phyloP scores from a whole-genome alignment of 2,113 vertebrate species.

The Sebastes fasciatus region DNA sequence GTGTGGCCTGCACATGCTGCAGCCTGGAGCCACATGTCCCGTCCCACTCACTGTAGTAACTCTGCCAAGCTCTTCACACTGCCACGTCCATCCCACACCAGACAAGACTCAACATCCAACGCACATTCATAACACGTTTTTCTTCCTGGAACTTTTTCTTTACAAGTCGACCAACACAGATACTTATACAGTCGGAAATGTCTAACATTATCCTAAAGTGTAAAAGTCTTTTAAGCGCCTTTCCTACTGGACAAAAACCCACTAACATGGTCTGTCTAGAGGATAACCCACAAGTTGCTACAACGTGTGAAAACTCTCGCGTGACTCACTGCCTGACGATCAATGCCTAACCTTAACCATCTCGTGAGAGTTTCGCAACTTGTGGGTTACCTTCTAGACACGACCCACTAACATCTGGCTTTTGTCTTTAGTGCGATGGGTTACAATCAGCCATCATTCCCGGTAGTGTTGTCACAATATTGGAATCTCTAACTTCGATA shows the following conservation, averaged over 20 bases:
- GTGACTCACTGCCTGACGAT: too few species aligned
- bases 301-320: too few species aligned
- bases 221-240: neutral
- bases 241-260: neutral
- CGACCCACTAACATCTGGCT: neutral
- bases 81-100: slow-evolving; percentile 50
- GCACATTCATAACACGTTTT: slow-evolving; percentile 18
- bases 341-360: too few species aligned
- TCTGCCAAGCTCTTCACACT: slow-evolving; percentile 45
- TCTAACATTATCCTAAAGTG: neutral
- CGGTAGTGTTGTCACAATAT: too few species aligned
- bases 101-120: slow-evolving; percentile 20
- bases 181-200: too few species aligned
- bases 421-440: neutral
- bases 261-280: too few species aligned
- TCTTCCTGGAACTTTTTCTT: neutral
- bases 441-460: too few species aligned
- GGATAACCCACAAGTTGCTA: too few species aligned
- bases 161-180: neutral
- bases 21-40: slow-evolving; percentile 60
- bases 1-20: slow-evolving; percentile 51
- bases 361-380: too few species aligned
- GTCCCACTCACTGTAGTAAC: slow-evolving; percentile 43
- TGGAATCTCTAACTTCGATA: too few species aligned
- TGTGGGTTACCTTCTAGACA: too few species aligned